A percentile compares a stretch with the other conserved stretches of the same genome.
Conservation (phyloP, 2,113 vertebrate species). For the Limanda limanda region DNA sequence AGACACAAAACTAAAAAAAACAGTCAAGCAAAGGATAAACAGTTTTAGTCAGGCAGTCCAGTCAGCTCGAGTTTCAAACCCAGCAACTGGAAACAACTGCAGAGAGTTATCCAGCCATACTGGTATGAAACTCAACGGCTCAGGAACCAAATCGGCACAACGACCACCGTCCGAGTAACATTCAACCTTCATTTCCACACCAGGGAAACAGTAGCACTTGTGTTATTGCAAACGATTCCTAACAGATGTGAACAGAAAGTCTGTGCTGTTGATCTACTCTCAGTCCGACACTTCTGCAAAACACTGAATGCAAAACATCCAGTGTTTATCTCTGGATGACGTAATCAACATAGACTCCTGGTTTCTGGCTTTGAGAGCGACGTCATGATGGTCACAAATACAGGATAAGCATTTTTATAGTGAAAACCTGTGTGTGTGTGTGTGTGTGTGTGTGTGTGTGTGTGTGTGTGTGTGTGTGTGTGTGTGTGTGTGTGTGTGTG, state of each 20-base stretch:
- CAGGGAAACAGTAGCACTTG: background rate
- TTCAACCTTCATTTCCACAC: background rate
- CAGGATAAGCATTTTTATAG: conserved; percentile 60
- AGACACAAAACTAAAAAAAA: background rate
- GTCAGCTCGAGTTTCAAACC: conserved; percentile 2
- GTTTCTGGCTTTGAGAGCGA: conserved; percentile 45
- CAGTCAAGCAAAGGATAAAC: background rate
- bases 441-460: conserved; percentile 26
- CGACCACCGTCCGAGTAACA: conserved; percentile 1
- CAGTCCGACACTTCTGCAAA: background rate
- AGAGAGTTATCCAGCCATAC: background rate
- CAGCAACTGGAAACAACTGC: conserved; percentile 17
- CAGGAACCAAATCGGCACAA: background rate
- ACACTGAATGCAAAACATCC: conserved; percentile 6
- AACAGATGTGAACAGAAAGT: background rate
- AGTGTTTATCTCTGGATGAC: conserved; percentile 33
- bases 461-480: no score
- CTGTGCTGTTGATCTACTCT: background rate
- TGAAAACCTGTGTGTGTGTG: conserved; percentile 18
- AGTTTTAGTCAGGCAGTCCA: background rate
- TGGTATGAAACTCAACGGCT: background rate
- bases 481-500: no score
- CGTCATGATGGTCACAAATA: conserved; percentile 46
- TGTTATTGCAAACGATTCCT: background rate
- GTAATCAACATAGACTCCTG: conserved; percentile 40